Evolutionary conservation across 1,140 invertebrate species (phyloP), one percentile per base, ranked within the genome.

Genomic region (Tetranychus urticae): DNA sequence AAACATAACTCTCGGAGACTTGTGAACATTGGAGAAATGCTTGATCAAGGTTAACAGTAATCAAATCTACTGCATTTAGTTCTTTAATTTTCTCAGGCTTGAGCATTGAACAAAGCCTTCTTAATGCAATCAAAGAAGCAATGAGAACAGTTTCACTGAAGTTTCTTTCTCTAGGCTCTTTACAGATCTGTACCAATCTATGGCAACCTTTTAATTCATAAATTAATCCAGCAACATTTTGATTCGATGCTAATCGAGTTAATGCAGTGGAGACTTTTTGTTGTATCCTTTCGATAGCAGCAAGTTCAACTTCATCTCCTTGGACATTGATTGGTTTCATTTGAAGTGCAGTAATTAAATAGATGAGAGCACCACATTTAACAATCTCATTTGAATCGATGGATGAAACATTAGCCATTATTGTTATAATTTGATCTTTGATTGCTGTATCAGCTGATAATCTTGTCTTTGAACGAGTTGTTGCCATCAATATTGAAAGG

Each of bases 241-340:
- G 14, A 50, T 87, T 79, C 39, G 80, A 79, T 65, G 83, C 85
- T 46, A 92, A 73, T 66, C 85, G 78, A 1, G 85, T 86, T 12
- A 93, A 74, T 31, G 88, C 86, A 54, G 88, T 85, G 1, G 86
- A 82, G 1, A 86, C 80, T 67, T 90, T 90, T 66, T 83, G 81
- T 65, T 86, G 83, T n/a, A 92, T 73, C 52, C 79, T 71, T 65
- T 85, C 83, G 33, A 82, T 81, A 10, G 85, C 81, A 6, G 23
- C 34, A 47, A 63, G n/a, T 12, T 60, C 42, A 4, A 13, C n/a
- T 58, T 39, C 39, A 7, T 52, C 45, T 47, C 45, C 31, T n/a
- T 47, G 10, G 10, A 13, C 34, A 7, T 31, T 12, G 13, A 39
- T n/a, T 33, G 35, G 60, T 14, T n/a, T 10, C 33, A 60, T 13